Evolutionary conservation across 2,888 invertebrate genomes (phyloP).

Genomic region (Muschampia plurimacula): DNA sequence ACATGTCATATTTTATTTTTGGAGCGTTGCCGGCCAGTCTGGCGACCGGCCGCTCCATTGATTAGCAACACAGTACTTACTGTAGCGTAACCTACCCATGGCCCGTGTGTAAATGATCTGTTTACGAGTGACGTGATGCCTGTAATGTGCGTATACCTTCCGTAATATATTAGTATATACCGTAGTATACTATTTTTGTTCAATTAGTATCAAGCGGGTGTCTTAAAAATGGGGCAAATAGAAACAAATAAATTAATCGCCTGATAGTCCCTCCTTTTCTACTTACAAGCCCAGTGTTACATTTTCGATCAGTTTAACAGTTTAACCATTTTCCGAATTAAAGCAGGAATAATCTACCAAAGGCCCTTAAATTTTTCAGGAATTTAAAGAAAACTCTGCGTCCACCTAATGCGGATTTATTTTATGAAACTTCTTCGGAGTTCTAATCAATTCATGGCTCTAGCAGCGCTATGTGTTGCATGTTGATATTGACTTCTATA

Average conservation of each 20-base stretch:
- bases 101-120: slow-evolving; percentile 19
- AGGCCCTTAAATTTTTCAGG: too few relatives aligned
- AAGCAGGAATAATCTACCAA: too few relatives aligned
- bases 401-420: too few relatives aligned
- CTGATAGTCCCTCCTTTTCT: neutral
- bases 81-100: slow-evolving; percentile 10
- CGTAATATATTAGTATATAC: neutral
- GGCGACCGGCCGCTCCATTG: slow-evolving; percentile 27
- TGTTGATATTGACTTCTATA: too few relatives aligned
- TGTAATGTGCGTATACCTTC: neutral
- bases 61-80: slow-evolving; percentile 29
- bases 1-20: slow-evolving; percentile 44
- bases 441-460: too few relatives aligned
- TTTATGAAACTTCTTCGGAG: too few relatives aligned
- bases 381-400: too few relatives aligned
- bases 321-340: too few relatives aligned
- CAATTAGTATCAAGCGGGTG: neutral
- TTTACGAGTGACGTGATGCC: slow-evolving; percentile 21
- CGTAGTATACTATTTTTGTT: neutral
- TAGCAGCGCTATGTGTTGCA: too few relatives aligned
- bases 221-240: neutral
- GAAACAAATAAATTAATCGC: neutral
- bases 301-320: too few relatives aligned
- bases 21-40: slow-evolving; percentile 40
- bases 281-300: neutral